phyloP scores from a whole-genome alignment of 2,797 vertebrate species.

The Gymnodraco acuticeps region DNA sequence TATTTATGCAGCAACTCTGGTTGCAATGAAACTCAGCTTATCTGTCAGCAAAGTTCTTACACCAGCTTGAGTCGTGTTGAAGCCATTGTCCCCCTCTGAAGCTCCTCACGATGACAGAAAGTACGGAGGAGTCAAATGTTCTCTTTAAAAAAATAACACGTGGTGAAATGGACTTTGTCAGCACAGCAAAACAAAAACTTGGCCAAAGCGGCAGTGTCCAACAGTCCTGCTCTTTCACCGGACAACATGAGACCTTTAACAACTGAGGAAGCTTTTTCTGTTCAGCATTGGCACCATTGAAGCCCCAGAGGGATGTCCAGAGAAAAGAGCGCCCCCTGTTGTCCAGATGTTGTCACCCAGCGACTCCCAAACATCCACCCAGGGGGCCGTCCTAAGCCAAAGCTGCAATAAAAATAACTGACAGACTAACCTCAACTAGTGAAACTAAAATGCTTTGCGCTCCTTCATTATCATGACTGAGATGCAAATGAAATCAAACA shows the following conservation, averaged over 20 bases:
- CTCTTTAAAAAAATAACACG: slow-evolving; percentile 55
- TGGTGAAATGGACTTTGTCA: slow-evolving; percentile 71
- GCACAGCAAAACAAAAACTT: slow-evolving; percentile 66
- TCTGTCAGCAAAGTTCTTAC: slow-evolving; percentile 69
- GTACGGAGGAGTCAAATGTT: slow-evolving; percentile 64
- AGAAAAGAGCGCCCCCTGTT: slow-evolving; percentile 64
- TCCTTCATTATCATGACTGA: slow-evolving; percentile 75
- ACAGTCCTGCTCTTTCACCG: slow-evolving; percentile 52
- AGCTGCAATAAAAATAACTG: slow-evolving; percentile 59
- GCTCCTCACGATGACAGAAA: slow-evolving; percentile 66
- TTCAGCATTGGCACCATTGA: slow-evolving; percentile 51
- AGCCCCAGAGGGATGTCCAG: slow-evolving; percentile 56
- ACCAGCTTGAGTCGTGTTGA: slow-evolving; percentile 65
- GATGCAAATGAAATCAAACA: slow-evolving; percentile 85
- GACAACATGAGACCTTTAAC: slow-evolving; percentile 44
- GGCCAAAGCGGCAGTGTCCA: slow-evolving; percentile 63
- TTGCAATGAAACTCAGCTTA: slow-evolving; percentile 76
- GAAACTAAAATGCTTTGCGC: slow-evolving; percentile 80
- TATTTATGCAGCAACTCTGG: slow-evolving; percentile 84
- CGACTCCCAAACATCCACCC: slow-evolving; percentile 39
- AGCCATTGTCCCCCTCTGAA: slow-evolving; percentile 66
- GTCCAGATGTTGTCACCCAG: slow-evolving; percentile 61
- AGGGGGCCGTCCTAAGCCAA: slow-evolving; percentile 51
- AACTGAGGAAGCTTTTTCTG: slow-evolving; percentile 50
- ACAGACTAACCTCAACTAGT: slow-evolving; percentile 71